Conservation (phyloP, 2,113 vertebrate species). For the Osmerus mordax region DNA sequence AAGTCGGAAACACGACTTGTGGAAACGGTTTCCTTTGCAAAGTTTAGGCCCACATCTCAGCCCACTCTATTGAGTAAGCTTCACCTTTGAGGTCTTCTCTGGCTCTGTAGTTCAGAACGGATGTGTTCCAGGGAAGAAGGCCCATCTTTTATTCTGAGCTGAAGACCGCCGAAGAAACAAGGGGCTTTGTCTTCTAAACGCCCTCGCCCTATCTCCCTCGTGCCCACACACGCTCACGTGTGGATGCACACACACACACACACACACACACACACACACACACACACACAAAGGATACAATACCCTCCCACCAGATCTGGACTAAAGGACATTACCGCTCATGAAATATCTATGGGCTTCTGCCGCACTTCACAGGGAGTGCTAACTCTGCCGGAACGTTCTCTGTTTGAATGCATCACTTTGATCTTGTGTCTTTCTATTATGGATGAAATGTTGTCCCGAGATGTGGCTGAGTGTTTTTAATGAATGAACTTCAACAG, state of each 20-base stretch:
- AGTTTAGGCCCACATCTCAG: constrained; percentile 15
- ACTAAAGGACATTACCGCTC: constrained; percentile 20
- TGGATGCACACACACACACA: not conserved
- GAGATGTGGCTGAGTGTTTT: too few species aligned
- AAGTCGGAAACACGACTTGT: constrained; percentile 14
- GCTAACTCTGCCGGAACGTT: too few species aligned
- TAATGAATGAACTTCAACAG: too few species aligned
- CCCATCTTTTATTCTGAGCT: constrained; percentile 25
- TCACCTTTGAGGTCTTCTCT: constrained; percentile 13
- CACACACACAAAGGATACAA: not conserved
- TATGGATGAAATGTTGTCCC: too few species aligned
- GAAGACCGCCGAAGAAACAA: not conserved
- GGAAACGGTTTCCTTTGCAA: constrained; percentile 18
- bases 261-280: too few species aligned
- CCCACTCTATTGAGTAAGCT: constrained; percentile 31
- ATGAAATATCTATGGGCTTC: constrained; percentile 25
- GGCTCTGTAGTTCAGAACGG: constrained; percentile 24
- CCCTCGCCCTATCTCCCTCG: constrained; percentile 3
- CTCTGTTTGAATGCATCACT: too few species aligned
- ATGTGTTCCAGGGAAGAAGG: constrained; percentile 21
- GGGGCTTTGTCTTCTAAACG: constrained; percentile 15
- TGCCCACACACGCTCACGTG: not conserved
- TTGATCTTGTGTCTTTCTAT: too few species aligned
- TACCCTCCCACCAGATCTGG: constrained; percentile 9
- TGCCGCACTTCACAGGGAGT: too few species aligned